These are phyloP conservation scores for Lithodes maja DNA, from an alignment of 2,888 invertebrate genomes.

Conservation along the genomic window DNA sequence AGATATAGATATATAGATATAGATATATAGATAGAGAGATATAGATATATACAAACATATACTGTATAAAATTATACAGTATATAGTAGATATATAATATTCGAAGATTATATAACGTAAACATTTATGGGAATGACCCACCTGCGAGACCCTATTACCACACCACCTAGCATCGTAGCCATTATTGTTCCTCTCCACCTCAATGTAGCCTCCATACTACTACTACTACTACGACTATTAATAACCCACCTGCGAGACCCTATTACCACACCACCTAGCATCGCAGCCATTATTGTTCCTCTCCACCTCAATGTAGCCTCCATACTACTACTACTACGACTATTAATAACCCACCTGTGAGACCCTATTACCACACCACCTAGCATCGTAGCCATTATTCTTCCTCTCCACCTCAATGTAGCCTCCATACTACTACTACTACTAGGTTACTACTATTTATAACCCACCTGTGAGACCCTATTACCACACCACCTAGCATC, in stretches of 20 bases:
- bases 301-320: slow-evolving; percentile 72
- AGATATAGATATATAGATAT: too few relatives aligned
- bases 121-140: not conserved
- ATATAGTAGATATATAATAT: too few relatives aligned
- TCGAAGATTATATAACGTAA: too few relatives aligned
- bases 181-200: too few relatives aligned
- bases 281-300: slow-evolving; percentile 72
- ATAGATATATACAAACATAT: too few relatives aligned
- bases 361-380: not conserved
- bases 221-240: too few relatives aligned
- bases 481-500: slow-evolving; percentile 72
- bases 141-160: not conserved
- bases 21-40: too few relatives aligned
- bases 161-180: not conserved
- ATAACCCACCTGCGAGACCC: slow-evolving; percentile 69
- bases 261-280: slow-evolving; percentile 72
- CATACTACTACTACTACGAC: slow-evolving; percentile 38
- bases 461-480: slow-evolving; percentile 70
- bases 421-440: too few relatives aligned
- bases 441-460: too few relatives aligned
- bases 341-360: not conserved
- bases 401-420: too few relatives aligned
- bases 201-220: too few relatives aligned
- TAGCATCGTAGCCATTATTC: not conserved
- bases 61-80: too few relatives aligned